Percentiles rank a stretch among this genome's conserved stretches.
phyloP scores from a whole-genome alignment of 2,888 invertebrate species.

The Dolichopus griseipennis region DNA sequence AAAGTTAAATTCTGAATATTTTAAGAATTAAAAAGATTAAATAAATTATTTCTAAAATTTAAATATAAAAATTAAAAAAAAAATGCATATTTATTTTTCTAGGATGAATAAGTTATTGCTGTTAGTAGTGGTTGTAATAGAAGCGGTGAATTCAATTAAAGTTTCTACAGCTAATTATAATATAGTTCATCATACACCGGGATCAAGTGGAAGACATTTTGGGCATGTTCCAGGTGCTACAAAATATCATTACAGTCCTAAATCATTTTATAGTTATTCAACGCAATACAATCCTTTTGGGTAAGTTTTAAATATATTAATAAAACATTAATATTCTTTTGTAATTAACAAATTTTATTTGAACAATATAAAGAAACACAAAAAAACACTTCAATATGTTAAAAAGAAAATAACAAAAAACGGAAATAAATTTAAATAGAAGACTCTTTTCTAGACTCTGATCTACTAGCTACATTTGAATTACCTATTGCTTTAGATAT shows the following conservation, averaged over 20 bases:
- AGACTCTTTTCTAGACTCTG: too few species aligned
- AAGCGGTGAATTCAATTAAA: conserved; percentile 2
- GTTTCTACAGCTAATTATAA: conserved; percentile 9
- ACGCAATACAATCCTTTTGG: neutral
- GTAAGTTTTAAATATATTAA: neutral
- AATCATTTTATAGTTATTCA: neutral
- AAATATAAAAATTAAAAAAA: too few species aligned
- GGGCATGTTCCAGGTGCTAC: neutral
- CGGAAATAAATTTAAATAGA: too few species aligned
- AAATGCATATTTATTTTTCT: neutral
- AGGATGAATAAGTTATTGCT: neutral
- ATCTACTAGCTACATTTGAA: too few species aligned
- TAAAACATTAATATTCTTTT: too few species aligned
- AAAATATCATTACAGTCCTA: conserved; percentile 9
- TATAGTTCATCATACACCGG: conserved; percentile 7
- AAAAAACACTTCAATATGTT: neutral
- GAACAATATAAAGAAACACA: neutral
- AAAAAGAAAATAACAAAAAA: neutral
- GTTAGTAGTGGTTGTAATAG: neutral
- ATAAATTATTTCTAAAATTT: too few species aligned
- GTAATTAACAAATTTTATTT: neutral
- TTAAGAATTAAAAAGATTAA: too few species aligned
- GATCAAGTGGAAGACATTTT: neutral
- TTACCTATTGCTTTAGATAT: too few species aligned
- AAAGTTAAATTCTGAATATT: too few species aligned